A percentile compares a stretch with the other conserved stretches of the same genome.
Evolutionary conservation across 1,140 invertebrate genomes (phyloP).

Genomic region (Lucilia sericata): DNA sequence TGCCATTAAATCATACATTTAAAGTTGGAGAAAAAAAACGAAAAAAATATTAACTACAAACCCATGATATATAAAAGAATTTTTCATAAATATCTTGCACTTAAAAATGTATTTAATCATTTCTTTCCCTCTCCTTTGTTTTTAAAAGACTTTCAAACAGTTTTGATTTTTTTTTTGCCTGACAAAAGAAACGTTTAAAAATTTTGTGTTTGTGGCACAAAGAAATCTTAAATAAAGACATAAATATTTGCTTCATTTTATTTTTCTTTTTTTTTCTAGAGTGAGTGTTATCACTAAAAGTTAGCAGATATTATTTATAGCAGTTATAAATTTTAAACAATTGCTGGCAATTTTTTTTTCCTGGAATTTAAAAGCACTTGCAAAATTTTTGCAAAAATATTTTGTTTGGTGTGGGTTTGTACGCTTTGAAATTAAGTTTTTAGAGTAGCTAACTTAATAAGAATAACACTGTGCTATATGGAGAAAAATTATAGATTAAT

Average conservation of each 20-base stretch:
- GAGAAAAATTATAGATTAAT: no score
- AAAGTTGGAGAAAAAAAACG: neutral
- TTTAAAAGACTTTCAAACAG: neutral
- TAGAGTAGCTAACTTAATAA: no score
- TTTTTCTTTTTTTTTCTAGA: neutral
- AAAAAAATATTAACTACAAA: neutral
- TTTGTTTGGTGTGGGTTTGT: no score
- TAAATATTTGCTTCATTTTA: neutral
- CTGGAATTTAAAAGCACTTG: no score
- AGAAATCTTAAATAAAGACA: neutral
- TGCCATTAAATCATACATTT: constrained; percentile 11
- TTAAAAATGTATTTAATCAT: constrained; percentile 27
- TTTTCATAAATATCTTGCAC: neutral
- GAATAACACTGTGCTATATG: no score
- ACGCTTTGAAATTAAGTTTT: no score
- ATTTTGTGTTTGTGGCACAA: neutral
- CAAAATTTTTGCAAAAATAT: no score
- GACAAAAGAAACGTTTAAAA: neutral
- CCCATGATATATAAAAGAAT: neutral
- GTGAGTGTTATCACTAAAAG: neutral
- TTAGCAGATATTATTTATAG: neutral
- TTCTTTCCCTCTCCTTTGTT: neutral
- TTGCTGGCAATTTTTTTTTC: neutral
- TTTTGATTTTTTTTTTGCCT: neutral
- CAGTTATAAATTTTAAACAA: neutral